Percentiles rank a stretch among this genome's conserved stretches.
These are phyloP conservation scores for Trachymyrmex septentrionalis DNA, from an alignment of 1,140 invertebrate genomes.

Conservation along the genomic window DNA sequence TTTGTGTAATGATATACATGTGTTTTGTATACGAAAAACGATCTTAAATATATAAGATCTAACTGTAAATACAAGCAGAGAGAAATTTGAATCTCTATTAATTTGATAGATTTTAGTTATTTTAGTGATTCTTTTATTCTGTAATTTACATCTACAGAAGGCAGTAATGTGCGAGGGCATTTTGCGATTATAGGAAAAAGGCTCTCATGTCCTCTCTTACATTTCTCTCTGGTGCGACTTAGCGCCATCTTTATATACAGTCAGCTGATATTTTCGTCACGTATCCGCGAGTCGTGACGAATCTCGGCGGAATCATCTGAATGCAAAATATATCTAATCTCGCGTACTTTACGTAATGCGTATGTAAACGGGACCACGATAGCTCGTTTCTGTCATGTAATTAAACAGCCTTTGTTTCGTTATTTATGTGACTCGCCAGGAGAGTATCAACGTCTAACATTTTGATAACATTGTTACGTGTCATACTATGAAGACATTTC, in stretches of 20 bases:
- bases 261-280: constrained; percentile 22
- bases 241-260: neutral
- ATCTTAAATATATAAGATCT: too few species aligned
- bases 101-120: too few species aligned
- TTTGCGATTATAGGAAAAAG: too few species aligned
- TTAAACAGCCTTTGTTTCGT: neutral
- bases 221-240: neutral
- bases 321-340: constrained; percentile 3
- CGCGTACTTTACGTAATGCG: constrained; percentile 21
- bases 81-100: too few species aligned
- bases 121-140: too few species aligned
- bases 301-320: too few species aligned
- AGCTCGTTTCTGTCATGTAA: neutral
- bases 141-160: too few species aligned
- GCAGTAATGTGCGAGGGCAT: too few species aligned
- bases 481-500: constrained; percentile 70
- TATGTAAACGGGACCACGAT: neutral
- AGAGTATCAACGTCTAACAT: neutral
- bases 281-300: neutral
- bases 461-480: constrained; percentile 42
- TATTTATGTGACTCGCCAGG: neutral
- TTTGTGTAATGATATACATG: too few species aligned
- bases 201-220: too few species aligned
- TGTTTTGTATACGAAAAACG: too few species aligned
- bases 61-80: too few species aligned